These are phyloP conservation scores for Drosophila hamatofila DNA, from an alignment of 2,888 invertebrate species.

Conservation along the genomic window DNA sequence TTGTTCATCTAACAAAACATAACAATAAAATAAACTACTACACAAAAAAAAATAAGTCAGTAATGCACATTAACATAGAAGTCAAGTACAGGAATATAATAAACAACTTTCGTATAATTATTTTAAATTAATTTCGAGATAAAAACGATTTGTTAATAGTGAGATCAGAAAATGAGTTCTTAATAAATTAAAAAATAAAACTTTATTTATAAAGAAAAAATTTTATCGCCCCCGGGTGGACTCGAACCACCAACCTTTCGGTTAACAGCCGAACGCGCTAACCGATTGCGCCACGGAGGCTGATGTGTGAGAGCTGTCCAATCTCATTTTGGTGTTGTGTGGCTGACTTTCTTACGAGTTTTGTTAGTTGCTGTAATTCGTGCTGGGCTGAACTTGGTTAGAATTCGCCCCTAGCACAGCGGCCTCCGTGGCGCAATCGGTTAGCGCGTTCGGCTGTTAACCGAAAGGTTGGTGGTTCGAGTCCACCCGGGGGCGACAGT, in stretches of 20 bases:
- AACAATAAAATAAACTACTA: constrained; percentile 38
- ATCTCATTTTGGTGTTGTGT: too few species aligned
- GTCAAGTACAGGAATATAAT: constrained; percentile 59
- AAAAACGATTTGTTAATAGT: neutral
- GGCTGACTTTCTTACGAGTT: too few species aligned
- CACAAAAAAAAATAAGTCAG: constrained; percentile 47
- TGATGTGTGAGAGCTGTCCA: too few species aligned
- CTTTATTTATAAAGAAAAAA: too few species aligned
- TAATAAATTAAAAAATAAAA: too few species aligned
- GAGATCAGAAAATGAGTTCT: too few species aligned
- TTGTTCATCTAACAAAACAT: constrained; percentile 56
- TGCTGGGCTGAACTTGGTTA: too few species aligned
- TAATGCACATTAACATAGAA: constrained; percentile 61
- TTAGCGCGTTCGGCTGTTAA: constrained; percentile 99
- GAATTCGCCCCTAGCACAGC: rapidly evolving
- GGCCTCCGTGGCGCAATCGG: constrained; percentile 95
- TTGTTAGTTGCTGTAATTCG: too few species aligned
- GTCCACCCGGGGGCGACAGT: constrained; percentile 95
- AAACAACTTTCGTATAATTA: constrained; percentile 6
- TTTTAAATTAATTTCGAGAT: constrained; percentile 14
- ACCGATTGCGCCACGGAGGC: constrained; percentile 95
- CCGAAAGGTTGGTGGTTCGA: constrained; percentile 99
- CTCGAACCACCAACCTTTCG: constrained; percentile 99
- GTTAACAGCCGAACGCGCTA: constrained; percentile 99
- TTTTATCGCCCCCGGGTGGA: constrained; percentile 95